phyloP scores from a whole-genome alignment of 2,888 invertebrate species.

The Nomada fabriciana region DNA sequence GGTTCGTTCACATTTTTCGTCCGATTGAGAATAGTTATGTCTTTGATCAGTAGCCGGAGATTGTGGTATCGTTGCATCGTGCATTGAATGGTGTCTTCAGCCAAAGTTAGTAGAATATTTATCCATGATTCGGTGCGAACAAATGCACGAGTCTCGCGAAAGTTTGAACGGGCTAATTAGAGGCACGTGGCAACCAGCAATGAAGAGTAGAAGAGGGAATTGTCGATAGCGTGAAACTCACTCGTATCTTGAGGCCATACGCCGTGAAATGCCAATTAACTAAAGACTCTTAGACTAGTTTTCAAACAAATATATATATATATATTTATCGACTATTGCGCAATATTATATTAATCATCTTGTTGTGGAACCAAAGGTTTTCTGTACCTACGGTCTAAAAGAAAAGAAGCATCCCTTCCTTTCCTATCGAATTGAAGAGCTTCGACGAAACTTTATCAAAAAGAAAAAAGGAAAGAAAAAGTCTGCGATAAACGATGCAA shows the following conservation, averaged over 20 bases:
- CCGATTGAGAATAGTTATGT: slow-evolving; percentile 5
- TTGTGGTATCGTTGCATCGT: slow-evolving; percentile 21
- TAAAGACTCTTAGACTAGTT: slow-evolving; percentile 81
- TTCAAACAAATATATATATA: slow-evolving; percentile 63
- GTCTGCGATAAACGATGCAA: slow-evolving; percentile 60
- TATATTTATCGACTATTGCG: slow-evolving; percentile 69
- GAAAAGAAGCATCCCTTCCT: slow-evolving; percentile 49
- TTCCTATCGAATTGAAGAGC: slow-evolving; percentile 52
- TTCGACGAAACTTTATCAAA: slow-evolving; percentile 55
- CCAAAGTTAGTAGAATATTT: slow-evolving; percentile 53
- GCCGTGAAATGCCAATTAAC: slow-evolving; percentile 82
- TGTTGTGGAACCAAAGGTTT: slow-evolving; percentile 78
- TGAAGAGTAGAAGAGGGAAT: slow-evolving; percentile 1
- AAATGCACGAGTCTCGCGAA: slow-evolving; percentile 7
- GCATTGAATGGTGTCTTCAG: slow-evolving; percentile 41
- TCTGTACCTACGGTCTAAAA: slow-evolving; percentile 72
- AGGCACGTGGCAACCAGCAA: slow-evolving; percentile 18
- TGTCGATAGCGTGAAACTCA: slow-evolving; percentile 42
- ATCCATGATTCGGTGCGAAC: slow-evolving; percentile 33
- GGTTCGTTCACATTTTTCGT: not conserved
- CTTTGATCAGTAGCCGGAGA: slow-evolving; percentile 4
- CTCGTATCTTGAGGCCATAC: slow-evolving; percentile 75
- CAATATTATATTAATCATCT: slow-evolving; percentile 71
- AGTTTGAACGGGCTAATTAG: slow-evolving; percentile 19
- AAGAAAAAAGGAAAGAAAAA: slow-evolving; percentile 23